A percentile compares a stretch with the other conserved stretches of the same genome.
Evolutionary conservation across 2,797 vertebrate species (phyloP).

Genomic region (Caiman crocodilus): DNA sequence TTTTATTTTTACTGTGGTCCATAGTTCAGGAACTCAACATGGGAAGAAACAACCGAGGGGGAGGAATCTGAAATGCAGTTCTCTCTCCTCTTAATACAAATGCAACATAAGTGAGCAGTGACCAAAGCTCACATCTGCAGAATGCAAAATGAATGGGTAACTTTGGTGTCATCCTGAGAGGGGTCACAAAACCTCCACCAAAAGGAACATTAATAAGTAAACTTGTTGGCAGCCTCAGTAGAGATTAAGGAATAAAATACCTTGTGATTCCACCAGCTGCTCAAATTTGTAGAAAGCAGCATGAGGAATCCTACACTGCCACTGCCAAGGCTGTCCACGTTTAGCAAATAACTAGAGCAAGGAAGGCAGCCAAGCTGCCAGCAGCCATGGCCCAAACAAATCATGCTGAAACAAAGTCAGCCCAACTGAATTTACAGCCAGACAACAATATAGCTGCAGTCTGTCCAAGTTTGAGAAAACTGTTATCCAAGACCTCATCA

Average conservation of each 20-base stretch:
- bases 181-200: neutral
- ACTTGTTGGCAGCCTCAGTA: neutral
- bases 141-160: neutral
- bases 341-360: neutral
- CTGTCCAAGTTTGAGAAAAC: neutral
- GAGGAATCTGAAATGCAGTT: neutral
- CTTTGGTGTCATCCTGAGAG: accelerated
- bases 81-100: neutral
- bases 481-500: neutral
- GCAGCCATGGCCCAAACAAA: neutral
- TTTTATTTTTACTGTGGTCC: neutral
- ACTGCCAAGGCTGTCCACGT: neutral
- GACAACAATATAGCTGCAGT: neutral
- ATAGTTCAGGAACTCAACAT: neutral
- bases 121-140: neutral
- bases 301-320: neutral
- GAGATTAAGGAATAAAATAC: neutral
- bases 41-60: neutral
- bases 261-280: neutral
- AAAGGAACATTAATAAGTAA: accelerated
- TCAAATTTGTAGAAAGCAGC: too few relatives aligned
- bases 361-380: neutral
- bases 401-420: neutral
- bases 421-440: neutral
- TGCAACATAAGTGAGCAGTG: neutral